Conservation (phyloP, 2,113 vertebrate species). For the Oreochromis spilurus region DNA sequence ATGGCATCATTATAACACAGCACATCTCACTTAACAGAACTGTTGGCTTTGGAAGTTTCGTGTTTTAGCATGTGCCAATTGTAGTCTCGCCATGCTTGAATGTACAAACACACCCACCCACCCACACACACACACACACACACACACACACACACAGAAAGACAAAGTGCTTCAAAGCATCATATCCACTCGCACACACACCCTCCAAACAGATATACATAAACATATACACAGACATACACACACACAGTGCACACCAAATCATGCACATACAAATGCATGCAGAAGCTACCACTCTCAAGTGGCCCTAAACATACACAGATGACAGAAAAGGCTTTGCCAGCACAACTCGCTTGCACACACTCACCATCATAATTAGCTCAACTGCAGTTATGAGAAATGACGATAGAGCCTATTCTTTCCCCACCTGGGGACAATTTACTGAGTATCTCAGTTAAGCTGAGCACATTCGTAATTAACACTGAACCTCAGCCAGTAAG, state of each 20-base stretch:
- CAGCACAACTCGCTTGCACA: neutral
- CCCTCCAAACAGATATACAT: neutral
- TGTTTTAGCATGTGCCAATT: slow-evolving; percentile 43
- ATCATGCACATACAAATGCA: neutral
- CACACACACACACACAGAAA: neutral
- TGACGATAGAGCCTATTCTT: slow-evolving; percentile 63
- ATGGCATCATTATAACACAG: slow-evolving; percentile 69
- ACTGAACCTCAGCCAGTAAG: slow-evolving; percentile 43
- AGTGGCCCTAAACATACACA: neutral
- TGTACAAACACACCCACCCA: slow-evolving; percentile 3
- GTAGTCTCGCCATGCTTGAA: neutral
- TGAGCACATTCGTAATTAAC: slow-evolving; percentile 65
- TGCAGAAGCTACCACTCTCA: neutral
- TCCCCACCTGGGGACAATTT: slow-evolving; percentile 73
- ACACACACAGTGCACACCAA: neutral
- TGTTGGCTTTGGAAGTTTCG: slow-evolving; percentile 62
- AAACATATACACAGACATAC: neutral
- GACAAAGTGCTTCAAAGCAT: slow-evolving; percentile 12
- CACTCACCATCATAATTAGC: slow-evolving; percentile 61
- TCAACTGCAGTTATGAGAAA: slow-evolving; percentile 65
- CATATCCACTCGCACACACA: neutral
- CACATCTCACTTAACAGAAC: slow-evolving; percentile 69
- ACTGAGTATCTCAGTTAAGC: slow-evolving; percentile 48
- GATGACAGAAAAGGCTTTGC: neutral
- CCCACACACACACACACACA: neutral